These are phyloP conservation scores for Huso huso DNA, from an alignment of 2,797 vertebrate genomes.

Conservation along the genomic window DNA sequence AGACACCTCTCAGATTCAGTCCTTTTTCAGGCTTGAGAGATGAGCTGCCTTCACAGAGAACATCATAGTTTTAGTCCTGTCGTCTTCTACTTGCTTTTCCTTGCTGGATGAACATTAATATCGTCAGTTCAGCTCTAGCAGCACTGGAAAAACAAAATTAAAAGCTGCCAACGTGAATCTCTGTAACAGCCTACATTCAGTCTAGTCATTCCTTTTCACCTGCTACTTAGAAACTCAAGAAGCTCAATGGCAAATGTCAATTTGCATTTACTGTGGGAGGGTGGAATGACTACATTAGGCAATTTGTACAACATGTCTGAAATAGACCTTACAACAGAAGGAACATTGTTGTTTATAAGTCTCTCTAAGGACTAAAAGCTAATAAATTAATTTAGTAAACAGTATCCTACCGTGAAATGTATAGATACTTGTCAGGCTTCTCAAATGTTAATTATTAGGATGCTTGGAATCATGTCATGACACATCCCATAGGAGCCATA, in stretches of 20 bases:
- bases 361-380: background rate
- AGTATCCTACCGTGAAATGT: too few species aligned
- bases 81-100: background rate
- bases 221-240: background rate
- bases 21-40: background rate
- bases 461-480: too few species aligned
- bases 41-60: background rate
- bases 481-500: too few species aligned
- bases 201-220: background rate
- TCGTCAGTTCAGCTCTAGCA: background rate
- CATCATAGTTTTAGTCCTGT: background rate
- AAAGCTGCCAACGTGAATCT: constrained; percentile 3
- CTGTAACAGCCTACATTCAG: background rate
- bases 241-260: background rate
- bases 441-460: too few species aligned
- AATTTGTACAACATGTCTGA: too few species aligned
- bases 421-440: too few species aligned
- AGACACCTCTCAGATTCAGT: too few species aligned
- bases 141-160: background rate
- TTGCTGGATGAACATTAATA: background rate
- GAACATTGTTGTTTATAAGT: background rate
- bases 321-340: background rate
- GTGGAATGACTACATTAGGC: background rate
- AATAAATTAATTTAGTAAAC: too few species aligned
- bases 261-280: background rate